Conservation (phyloP, 2,888 invertebrate species). For the Parnassius smintheus region DNA sequence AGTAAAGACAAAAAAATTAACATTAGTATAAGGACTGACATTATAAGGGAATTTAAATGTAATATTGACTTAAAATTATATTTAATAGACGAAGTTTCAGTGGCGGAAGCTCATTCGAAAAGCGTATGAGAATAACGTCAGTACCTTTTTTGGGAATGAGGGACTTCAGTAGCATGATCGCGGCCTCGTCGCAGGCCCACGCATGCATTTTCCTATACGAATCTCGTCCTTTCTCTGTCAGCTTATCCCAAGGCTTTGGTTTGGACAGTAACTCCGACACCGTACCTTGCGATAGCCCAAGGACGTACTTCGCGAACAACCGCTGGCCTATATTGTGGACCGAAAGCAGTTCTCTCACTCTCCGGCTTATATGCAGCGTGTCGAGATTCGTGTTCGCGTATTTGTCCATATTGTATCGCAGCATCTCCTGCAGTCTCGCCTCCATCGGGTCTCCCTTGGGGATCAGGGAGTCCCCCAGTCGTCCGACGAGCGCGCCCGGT, state of each 20-base stretch:
- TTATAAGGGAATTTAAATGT: neutral
- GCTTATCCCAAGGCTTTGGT: constrained; percentile 99
- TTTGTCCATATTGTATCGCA: constrained; percentile 97
- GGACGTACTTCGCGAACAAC: constrained; percentile 98
- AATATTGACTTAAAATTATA: neutral
- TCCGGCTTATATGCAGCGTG: constrained; percentile 95
- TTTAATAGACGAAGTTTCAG: constrained; percentile 23
- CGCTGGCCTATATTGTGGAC: constrained; percentile 99
- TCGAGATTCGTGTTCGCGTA: constrained; percentile 96
- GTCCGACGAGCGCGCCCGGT: constrained; percentile 90
- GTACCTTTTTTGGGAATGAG: constrained; percentile 98
- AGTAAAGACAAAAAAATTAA: neutral
- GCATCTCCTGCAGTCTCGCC: constrained; percentile 94
- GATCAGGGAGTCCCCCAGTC: constrained; percentile 93
- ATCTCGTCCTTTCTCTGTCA: constrained; percentile 99
- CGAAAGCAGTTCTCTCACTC: constrained; percentile 95
- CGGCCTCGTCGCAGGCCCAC: constrained; percentile 99
- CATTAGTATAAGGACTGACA: constrained; percentile 24
- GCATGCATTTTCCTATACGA: constrained; percentile 99
- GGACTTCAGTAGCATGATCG: constrained; percentile 97
- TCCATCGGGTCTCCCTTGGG: constrained; percentile 97
- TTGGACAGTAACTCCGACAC: constrained; percentile 98
- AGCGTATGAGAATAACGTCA: constrained; percentile 61
- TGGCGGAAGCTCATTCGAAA: constrained; percentile 33
- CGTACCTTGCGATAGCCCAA: constrained; percentile 98